Conservation (phyloP, 1,140 invertebrate genomes). For the Paraescarpia echinospica region DNA sequence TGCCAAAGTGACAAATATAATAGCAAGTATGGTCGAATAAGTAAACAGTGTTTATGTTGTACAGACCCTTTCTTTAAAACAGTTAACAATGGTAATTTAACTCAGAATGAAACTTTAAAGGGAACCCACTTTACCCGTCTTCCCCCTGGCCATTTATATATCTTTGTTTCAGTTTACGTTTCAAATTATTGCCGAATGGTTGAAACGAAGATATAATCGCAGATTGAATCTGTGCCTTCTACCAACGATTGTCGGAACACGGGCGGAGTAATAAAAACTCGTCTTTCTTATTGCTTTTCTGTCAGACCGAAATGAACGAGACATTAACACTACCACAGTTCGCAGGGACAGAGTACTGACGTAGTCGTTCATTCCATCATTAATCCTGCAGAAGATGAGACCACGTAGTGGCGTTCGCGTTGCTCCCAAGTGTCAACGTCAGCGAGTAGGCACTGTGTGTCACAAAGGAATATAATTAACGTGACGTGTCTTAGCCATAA, state of each 20-base stretch:
- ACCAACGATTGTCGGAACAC: not conserved
- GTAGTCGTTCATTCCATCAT: not conserved
- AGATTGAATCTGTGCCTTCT: not conserved
- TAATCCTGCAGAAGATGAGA: not conserved
- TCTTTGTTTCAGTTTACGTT: not conserved
- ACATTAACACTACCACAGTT: not conserved
- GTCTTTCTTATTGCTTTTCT: not conserved
- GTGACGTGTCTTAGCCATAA: not conserved
- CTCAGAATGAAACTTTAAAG: too few species aligned
- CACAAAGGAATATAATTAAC: not conserved
- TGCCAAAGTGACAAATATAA: too few species aligned
- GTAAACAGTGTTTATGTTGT: too few species aligned
- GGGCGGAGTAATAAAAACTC: not conserved
- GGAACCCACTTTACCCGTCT: not conserved
- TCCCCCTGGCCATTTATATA: not conserved
- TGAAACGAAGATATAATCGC: not conserved
- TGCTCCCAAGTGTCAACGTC: not conserved
- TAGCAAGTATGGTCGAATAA: too few species aligned
- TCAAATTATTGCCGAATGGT: not conserved
- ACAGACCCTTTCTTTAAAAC: too few species aligned
- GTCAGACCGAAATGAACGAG: not conserved
- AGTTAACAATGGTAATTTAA: too few species aligned
- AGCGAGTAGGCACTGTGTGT: not conserved
- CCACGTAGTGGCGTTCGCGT: not conserved
- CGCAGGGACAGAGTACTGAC: not conserved